Base-by-base conservation (phyloP, 2,888 invertebrate species). In the Drosophila cracens region DNA sequence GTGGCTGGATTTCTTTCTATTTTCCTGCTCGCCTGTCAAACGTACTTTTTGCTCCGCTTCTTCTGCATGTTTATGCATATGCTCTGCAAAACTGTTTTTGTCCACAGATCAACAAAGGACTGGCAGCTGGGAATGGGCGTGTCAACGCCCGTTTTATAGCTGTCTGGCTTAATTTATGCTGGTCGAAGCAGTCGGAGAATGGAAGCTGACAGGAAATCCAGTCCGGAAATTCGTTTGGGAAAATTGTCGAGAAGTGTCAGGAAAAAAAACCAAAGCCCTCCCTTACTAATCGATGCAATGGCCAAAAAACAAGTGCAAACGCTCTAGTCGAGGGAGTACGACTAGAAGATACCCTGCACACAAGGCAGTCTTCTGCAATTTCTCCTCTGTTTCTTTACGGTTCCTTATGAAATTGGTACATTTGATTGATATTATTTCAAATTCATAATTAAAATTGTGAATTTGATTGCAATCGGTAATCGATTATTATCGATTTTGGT, bases 131-230 rank as follows among this genome's bases (percentile, higher is more conserved):
- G 27, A 21, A 38, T 21, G 36, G 78, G 65, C 65, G 74, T 77
- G 62, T 54, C 62, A 29, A 46, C 66, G 59, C 46, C 62, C 65
- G 59, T 16, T 51, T 69, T 56, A 68, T 57, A 34, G 49, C 40
- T 52, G 68, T 29, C 68, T 53, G 66, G 60, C 81, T 59, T 77
- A 70, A 83, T 74, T 83, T 82, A 86, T 83, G 70, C 67, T 61
- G 66, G 61, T 40, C 58, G 59, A 46, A 40, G 70, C 70, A 63
- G 64, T 56, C 57, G n/a, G 58, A 56, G 54, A 63, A 52, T 38
- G 56, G 58, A 66, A 51, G 43, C 62, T 60, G 62, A 71, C 76
- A 79, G 78, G 80, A 78, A 71, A 80, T 76, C 65, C 65, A 79
- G 63, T 65, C 59, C 78, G 78, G 80, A 79, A 80, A 79, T 71